Evolutionary conservation across 2,888 invertebrate species (phyloP).

Genomic region (Venusia cambrica): DNA sequence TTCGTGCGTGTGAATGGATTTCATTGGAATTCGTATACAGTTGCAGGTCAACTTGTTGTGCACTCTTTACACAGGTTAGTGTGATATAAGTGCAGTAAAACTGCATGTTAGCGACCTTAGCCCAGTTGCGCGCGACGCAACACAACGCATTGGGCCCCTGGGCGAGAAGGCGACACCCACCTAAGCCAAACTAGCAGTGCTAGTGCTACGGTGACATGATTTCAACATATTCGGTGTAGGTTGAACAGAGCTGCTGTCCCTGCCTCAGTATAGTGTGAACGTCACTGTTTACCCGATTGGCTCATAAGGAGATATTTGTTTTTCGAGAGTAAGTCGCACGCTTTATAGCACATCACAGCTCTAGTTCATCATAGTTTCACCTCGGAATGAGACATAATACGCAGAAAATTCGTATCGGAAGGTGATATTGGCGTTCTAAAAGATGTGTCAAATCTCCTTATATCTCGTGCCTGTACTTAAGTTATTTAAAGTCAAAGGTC

Average conservation of each 20-base stretch:
- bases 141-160: slow-evolving; percentile 28
- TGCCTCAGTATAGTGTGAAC: slow-evolving; percentile 21
- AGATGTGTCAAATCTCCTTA: too few species aligned
- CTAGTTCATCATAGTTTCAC: too few species aligned
- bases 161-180: slow-evolving; percentile 36
- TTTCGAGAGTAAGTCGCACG: too few species aligned
- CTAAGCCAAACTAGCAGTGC: too few species aligned
- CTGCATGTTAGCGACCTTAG: slow-evolving; percentile 68
- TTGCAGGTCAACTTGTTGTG: slow-evolving; percentile 24
- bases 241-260: slow-evolving; percentile 13
- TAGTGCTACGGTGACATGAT: slow-evolving; percentile 45
- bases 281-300: too few species aligned
- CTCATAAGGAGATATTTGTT: too few species aligned
- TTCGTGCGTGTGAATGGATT: slow-evolving; percentile 34
- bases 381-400: too few species aligned
- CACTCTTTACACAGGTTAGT: slow-evolving; percentile 26
- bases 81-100: slow-evolving; percentile 45
- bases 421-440: too few species aligned
- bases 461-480: too few species aligned
- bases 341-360: too few species aligned
- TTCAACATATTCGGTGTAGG: slow-evolving; percentile 38
- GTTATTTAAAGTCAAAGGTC: too few species aligned
- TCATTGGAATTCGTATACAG: slow-evolving; percentile 18
- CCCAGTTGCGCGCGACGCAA: slow-evolving; percentile 53
- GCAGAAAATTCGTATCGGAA: too few species aligned